Evolutionary conservation across 2,888 invertebrate genomes (phyloP), one percentile per base, ranked within the genome.

Genomic region (Frankliniella fusca): DNA sequence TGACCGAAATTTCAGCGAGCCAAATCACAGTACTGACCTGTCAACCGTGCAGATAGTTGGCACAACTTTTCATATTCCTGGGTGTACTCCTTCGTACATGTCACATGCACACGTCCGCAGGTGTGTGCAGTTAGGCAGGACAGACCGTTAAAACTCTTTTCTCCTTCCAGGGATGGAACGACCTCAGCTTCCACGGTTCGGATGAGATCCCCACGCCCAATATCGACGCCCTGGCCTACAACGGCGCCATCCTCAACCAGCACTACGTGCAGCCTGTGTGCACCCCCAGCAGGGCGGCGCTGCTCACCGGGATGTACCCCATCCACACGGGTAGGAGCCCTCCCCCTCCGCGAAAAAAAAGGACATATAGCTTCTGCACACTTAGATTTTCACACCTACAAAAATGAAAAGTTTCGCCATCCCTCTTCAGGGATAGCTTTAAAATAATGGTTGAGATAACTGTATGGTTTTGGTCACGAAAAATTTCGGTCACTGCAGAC

Each of bases 181-280:
- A 97, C 87, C 94, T 97, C 9, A 93, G 96, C 82, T 97, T 95
- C 87, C 97, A 96, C 86, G 97, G 97, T 0, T 94, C 94, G 0
- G 91, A 93, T 85, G 95, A 97, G 89, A 95, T 96, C 85, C 91
- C 93, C 80, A 97, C 97, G 0, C 97, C 97, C 0, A 97, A 97
- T 87, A 94, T 97, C 83, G 97, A 97, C 88, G 92, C 94, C 0
- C 87, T 97, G 84, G 97, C 94, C 0, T 94, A 94, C 87, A 93
- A 94, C 86, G 96, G 97, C 5, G 91, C 96, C 28, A 93, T 97
- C 83, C 89, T 97, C 49, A 95, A 96, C 87, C 93, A 93, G 86
- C 94, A 95, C 86, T 97, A 97, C 87, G 94, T 94, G 0, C 93
- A 95, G 84, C 93, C 97, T 0, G 92, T 95, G 81, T 96, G 97